Conservation (phyloP, 2,797 vertebrate species). For the Poliocrania exsul region DNA sequence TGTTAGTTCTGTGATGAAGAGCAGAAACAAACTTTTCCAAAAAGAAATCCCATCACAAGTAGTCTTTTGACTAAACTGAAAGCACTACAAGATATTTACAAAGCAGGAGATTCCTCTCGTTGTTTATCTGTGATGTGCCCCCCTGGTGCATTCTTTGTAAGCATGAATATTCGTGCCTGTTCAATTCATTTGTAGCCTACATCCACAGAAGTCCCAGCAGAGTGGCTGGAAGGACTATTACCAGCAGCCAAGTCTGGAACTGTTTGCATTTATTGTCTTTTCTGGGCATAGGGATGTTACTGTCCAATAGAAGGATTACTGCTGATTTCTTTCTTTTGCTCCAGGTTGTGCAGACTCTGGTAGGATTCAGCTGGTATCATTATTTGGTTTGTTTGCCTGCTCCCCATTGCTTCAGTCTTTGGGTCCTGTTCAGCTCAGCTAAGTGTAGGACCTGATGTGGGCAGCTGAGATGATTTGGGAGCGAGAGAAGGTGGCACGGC, state of each 20-base stretch:
- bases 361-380: not conserved
- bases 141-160: not conserved
- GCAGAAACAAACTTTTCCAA: not conserved
- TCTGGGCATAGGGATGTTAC: not conserved
- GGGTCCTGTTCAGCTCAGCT: not conserved
- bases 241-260: not conserved
- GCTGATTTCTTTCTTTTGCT: not conserved
- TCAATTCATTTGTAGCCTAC: not conserved
- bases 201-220: not conserved
- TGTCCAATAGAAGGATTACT: not conserved
- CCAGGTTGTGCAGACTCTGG: not conserved
- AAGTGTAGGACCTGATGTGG: not conserved
- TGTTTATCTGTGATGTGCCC: slow-evolving; percentile 42
- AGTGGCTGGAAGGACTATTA: not conserved
- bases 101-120: not conserved
- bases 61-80: not conserved
- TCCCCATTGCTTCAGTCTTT: not conserved
- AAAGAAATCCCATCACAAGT: not conserved
- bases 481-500: rapidly evolving
- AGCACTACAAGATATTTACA: slow-evolving; percentile 31
- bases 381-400: not conserved
- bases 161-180: not conserved
- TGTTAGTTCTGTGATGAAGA: not conserved
- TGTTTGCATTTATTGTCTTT: slow-evolving; percentile 29
- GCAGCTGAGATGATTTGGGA: not conserved